These are phyloP conservation scores for Tupaia chinensis DNA, from an alignment of 2,113 vertebrate species.

Conservation along the genomic window DNA sequence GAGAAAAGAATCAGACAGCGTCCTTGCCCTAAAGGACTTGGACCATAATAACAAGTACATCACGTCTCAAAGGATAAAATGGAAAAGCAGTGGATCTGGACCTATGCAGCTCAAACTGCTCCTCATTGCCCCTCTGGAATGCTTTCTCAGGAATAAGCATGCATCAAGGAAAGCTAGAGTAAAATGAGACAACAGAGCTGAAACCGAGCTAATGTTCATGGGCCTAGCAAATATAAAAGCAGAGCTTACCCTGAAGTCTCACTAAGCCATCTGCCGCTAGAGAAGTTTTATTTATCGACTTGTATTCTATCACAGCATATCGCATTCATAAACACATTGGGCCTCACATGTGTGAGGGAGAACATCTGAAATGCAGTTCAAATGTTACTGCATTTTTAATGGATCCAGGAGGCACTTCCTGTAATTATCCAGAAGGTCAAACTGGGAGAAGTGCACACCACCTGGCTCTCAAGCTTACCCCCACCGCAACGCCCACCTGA, in stretches of 20 bases:
- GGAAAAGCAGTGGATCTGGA: neutral
- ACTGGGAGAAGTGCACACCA: too few species aligned
- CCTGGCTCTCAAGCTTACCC: neutral
- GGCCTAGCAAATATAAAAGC: constrained; percentile 45
- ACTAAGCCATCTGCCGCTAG: constrained; percentile 52
- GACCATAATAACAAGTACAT: neutral
- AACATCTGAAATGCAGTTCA: constrained; percentile 14
- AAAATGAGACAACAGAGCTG: constrained; percentile 6
- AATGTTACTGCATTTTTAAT: neutral
- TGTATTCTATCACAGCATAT: constrained; percentile 23
- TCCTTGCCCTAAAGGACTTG: neutral
- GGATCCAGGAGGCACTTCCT: too few species aligned
- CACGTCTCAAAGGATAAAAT: constrained; percentile 11
- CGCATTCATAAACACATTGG: neutral
- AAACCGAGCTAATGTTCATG: constrained; percentile 35
- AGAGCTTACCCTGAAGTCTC: neutral
- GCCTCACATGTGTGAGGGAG: neutral
- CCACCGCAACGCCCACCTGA: neutral
- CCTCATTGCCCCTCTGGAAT: neutral
- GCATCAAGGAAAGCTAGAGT: neutral
- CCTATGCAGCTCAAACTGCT: neutral
- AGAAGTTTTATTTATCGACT: constrained; percentile 24
- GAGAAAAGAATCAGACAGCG: neutral
- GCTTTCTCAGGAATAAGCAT: neutral
- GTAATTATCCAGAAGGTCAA: neutral